Percentiles rank a stretch among this genome's conserved stretches.
Conservation (phyloP, 1,140 invertebrate species). For the Pseudomyrmex flavicornis region DNA sequence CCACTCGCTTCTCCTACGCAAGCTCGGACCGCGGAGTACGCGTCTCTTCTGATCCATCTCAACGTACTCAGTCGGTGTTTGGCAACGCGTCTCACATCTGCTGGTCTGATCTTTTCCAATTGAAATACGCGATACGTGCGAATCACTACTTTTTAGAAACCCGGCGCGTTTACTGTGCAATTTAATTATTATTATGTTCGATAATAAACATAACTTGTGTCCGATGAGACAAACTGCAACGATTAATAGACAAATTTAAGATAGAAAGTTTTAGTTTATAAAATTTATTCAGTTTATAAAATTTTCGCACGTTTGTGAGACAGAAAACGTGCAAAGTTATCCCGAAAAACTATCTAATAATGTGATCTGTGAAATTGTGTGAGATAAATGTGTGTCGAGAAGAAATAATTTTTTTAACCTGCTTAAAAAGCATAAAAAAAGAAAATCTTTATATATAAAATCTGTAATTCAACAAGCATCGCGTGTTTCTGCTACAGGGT, state of each 20-base stretch:
- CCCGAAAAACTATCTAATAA: not conserved
- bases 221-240: not conserved
- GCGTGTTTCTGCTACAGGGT: not conserved
- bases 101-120: constrained; percentile 23
- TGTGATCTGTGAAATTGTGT: too few relatives aligned
- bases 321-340: not conserved
- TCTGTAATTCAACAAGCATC: not conserved
- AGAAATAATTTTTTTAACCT: too few relatives aligned
- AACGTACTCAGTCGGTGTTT: constrained; percentile 67
- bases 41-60: constrained; percentile 67
- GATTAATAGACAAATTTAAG: constrained; percentile 6
- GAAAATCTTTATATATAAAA: too few relatives aligned
- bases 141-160: not conserved
- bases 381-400: too few relatives aligned
- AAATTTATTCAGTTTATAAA: not conserved
- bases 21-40: constrained; percentile 56
- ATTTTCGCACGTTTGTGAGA: not conserved
- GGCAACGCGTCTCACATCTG: constrained; percentile 67
- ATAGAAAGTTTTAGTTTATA: not conserved
- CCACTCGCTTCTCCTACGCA: constrained; percentile 69
- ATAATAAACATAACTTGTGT: constrained; percentile 18
- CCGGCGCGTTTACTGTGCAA: not conserved
- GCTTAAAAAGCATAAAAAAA: too few relatives aligned
- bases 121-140: constrained; percentile 19
- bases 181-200: not conserved